Conservation (phyloP, 2,888 invertebrate genomes). For the Brachycybe producta region DNA sequence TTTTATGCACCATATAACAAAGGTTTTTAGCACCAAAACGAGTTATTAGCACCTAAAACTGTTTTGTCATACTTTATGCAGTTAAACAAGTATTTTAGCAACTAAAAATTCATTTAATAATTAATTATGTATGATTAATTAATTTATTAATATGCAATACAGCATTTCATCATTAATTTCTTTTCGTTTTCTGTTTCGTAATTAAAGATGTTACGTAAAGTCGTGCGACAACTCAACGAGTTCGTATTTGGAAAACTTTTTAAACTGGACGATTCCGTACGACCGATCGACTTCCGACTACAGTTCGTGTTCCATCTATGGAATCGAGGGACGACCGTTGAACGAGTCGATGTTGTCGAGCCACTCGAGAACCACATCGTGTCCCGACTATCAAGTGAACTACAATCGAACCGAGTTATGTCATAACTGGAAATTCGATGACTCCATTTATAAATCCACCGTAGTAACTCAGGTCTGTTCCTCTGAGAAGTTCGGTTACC, state of each 20-base stretch:
- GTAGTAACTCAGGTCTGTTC: conserved; percentile 1
- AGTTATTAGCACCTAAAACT: too few species aligned
- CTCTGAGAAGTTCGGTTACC: too few species aligned
- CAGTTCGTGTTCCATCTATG: too few species aligned
- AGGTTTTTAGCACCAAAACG: too few species aligned
- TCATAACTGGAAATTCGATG: conserved; percentile 8
- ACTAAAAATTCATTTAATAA: too few species aligned
- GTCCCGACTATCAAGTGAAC: conserved; percentile 1
- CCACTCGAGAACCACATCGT: background rate
- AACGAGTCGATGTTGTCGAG: background rate
- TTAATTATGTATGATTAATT: too few species aligned
- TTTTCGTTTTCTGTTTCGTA: background rate
- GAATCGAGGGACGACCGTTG: too few species aligned
- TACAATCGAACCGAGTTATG: conserved; percentile 3
- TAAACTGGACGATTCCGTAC: conserved; percentile 6
- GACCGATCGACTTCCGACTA: background rate
- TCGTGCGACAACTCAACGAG: conserved; percentile 7
- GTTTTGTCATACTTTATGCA: too few species aligned
- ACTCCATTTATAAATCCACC: conserved; percentile 1
- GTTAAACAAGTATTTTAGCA: too few species aligned
- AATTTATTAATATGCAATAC: too few species aligned
- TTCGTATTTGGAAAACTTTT: conserved; percentile 8
- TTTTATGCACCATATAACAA: too few species aligned
- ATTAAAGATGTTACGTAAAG: conserved; percentile 4
- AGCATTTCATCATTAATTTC: background rate